Evolutionary conservation across 2,888 invertebrate species (phyloP), one percentile per base, ranked within the genome.

Genomic region (Acanthococcus lagerstroemiae): DNA sequence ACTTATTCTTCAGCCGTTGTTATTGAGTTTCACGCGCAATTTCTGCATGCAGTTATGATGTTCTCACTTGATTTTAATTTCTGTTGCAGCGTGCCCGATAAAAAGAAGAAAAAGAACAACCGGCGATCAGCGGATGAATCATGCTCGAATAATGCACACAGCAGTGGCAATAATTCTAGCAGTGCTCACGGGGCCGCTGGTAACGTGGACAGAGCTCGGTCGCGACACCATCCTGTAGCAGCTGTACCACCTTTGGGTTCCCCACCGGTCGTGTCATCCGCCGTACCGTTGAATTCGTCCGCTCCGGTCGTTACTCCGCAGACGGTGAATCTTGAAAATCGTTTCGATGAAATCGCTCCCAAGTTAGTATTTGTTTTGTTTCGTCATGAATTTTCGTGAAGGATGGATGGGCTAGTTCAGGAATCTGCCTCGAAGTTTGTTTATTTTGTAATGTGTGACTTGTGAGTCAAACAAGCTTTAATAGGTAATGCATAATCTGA

Each of bases 31-130:
- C 7, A 15, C 15, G 37, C 6, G 15, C 15, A 9, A 9, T 37
- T 37, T 45, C 15, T 45, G 15, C 19, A 45, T 17, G 15, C 19
- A 17, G 4, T 15, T 45, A 4, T 45, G 15, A 17, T 45, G 37
- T 15, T 45, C 19, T 17, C 37, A 15, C 15, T 30, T 48, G 9
- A 21, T 68, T 26, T 68, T 25, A 3, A 17, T 56, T 56, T 30
- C 24, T 30, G 66, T 54, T 69, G 68, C 65, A 69, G 68, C 24
- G 68, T 25, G 19, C 48, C 26, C 22, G 48, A 66, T 50, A 63
- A 60, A 26, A 60, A 63, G n/a, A 63, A 63, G 24, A 50, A 52
- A 17, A 63, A 63, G 22, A 63, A 24, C 24, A 63, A 63, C 44
- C 19, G 63, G 44, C 26, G 63, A 24, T 4, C 52, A 1, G 26